Conservation (phyloP, 2,888 invertebrate genomes). For the Leptopterna dolabrata region DNA sequence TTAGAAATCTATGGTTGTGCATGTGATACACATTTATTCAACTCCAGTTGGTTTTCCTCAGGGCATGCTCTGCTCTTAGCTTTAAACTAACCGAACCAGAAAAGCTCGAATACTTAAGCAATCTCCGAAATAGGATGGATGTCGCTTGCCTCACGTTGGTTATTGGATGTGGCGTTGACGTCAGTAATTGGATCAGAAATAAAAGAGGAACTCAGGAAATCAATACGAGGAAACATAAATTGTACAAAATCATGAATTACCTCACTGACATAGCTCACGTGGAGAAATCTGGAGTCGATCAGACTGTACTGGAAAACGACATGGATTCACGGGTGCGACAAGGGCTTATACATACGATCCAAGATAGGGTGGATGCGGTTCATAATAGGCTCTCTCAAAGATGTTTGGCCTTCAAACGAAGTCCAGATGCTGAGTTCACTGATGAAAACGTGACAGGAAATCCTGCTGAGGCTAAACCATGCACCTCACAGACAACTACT, state of each 20-base stretch:
- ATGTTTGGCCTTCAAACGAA: neutral
- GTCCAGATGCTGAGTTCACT: neutral
- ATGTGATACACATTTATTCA: neutral
- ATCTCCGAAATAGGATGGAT: conserved; percentile 25
- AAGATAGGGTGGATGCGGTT: conserved; percentile 17
- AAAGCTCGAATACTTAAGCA: neutral
- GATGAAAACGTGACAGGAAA: neutral
- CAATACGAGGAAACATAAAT: conserved; percentile 19
- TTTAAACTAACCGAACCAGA: neutral
- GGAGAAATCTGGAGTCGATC: neutral
- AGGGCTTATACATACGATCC: conserved; percentile 26
- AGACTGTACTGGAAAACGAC: neutral
- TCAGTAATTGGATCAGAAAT: neutral
- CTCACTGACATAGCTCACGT: conserved; percentile 2
- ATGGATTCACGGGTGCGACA: conserved; percentile 19
- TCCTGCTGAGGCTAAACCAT: neutral
- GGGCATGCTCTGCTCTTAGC: conserved; percentile 29
- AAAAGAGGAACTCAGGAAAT: neutral
- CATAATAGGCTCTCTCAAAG: conserved; percentile 6
- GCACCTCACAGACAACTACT: neutral
- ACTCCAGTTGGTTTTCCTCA: neutral
- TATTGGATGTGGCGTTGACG: neutral
- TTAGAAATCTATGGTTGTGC: no score
- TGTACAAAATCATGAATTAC: conserved; percentile 37
- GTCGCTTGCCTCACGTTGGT: conserved; percentile 20